Percentiles rank a stretch among this genome's conserved stretches.
Evolutionary conservation across 2,113 vertebrate genomes (phyloP).

Genomic region (Lathamus discolor): DNA sequence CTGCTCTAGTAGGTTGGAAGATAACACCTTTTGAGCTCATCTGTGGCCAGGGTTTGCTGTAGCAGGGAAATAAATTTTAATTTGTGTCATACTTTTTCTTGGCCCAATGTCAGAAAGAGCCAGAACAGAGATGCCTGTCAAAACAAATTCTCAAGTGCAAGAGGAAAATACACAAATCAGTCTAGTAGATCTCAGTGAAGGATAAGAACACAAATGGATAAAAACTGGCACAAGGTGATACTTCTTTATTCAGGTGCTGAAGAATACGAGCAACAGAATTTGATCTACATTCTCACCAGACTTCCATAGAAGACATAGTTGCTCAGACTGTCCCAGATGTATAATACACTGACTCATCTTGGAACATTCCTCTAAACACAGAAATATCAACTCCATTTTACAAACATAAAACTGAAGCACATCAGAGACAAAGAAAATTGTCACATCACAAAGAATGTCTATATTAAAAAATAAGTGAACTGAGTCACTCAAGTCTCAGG

Average conservation of each 20-base stretch:
- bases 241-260: background rate
- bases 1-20: background rate
- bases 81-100: conserved; percentile 11
- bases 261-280: background rate
- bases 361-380: background rate
- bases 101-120: conserved; percentile 17
- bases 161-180: conserved; percentile 10
- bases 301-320: background rate
- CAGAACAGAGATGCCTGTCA: background rate
- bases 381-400: background rate
- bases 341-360: background rate
- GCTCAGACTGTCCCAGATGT: background rate
- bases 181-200: background rate
- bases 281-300: conserved; percentile 1
- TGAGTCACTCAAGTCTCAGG: background rate
- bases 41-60: background rate
- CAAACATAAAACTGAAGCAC: background rate
- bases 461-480: background rate
- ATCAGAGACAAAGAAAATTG: background rate
- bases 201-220: background rate
- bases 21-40: background rate
- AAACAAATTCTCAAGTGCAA: conserved; percentile 8
- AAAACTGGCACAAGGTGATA: conserved; percentile 1
- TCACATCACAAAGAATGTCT: background rate
- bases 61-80: conserved; percentile 9